Percentiles rank a stretch among this genome's conserved stretches.
Conservation (phyloP, 1,140 invertebrate genomes). For the Amyelois transitella region DNA sequence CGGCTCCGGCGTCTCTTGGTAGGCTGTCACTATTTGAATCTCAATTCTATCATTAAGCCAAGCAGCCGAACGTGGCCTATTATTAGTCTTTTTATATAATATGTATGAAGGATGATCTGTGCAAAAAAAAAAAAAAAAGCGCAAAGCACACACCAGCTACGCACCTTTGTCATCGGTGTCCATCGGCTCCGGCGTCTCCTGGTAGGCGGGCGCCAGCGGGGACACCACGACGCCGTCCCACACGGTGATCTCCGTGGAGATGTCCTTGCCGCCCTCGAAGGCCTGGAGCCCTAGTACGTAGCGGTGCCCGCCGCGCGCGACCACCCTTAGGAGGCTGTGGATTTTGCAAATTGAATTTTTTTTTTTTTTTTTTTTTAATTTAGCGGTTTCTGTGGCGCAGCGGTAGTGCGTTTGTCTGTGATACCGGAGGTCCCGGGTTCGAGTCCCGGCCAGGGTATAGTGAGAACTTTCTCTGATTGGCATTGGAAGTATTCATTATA, state of each 20-base stretch:
- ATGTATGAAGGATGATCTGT: constrained; percentile 75
- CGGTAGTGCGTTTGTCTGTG: no score
- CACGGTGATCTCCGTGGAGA: constrained; percentile 90
- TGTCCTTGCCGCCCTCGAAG: constrained; percentile 76
- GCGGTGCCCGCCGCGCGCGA: constrained; percentile 93
- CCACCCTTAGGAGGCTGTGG: constrained; percentile 83
- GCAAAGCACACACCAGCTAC: constrained; percentile 57
- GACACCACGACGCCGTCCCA: constrained; percentile 97
- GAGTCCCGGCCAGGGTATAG: no score
- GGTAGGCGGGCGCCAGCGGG: constrained; percentile 93
- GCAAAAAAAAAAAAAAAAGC: constrained; percentile 88
- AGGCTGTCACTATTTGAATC: no score
- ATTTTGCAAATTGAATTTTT: neutral
- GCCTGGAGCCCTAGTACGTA: constrained; percentile 88
- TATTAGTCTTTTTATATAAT: no score
- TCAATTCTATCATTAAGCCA: no score
- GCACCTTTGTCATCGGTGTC: constrained; percentile 62
- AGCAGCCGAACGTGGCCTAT: no score
- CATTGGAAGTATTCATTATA: no score
- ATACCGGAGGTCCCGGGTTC: no score
- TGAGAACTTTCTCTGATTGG: no score
- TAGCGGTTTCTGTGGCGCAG: no score
- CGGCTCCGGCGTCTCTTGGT: neutral
- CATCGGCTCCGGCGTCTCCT: constrained; percentile 70
- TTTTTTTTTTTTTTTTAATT: no score